Evolutionary conservation across 1,140 invertebrate species (phyloP).

Genomic region (Drosophila insularis): DNA sequence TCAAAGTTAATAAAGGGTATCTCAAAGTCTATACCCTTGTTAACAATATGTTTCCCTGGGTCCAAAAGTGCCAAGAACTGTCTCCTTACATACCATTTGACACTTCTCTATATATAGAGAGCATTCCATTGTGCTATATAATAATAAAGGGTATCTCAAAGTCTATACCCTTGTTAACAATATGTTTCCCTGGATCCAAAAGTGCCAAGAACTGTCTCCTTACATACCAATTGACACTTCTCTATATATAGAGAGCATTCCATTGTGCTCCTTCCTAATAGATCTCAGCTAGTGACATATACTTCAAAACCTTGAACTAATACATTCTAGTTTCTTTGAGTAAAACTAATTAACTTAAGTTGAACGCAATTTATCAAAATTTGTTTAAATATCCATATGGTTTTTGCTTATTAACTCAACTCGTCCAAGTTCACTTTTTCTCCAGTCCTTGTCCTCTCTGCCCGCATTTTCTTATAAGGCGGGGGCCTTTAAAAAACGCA

Average conservation of each 20-base stretch:
- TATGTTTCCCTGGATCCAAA: background rate
- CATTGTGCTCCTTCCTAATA: background rate
- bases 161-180: too few species aligned
- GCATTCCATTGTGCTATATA: background rate
- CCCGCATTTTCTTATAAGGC: background rate
- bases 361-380: constrained; percentile 23
- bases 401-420: constrained; percentile 22
- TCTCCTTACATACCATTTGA: background rate
- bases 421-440: constrained; percentile 10
- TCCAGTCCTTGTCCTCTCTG: background rate
- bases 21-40: too few species aligned
- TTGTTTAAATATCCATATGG: constrained; percentile 16
- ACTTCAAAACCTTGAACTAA: background rate
- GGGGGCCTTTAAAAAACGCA: constrained; percentile 25
- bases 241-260: background rate
- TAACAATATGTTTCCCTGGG: background rate
- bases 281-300: background rate
- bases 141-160: too few species aligned
- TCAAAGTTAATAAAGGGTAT: too few species aligned
- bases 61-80: background rate
- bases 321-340: constrained; percentile 16
- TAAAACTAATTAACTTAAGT: constrained; percentile 20
- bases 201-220: background rate
- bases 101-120: background rate
- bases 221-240: background rate